phyloP scores from a whole-genome alignment of 2,797 vertebrate species.

The Sebastolobus altivelis region DNA sequence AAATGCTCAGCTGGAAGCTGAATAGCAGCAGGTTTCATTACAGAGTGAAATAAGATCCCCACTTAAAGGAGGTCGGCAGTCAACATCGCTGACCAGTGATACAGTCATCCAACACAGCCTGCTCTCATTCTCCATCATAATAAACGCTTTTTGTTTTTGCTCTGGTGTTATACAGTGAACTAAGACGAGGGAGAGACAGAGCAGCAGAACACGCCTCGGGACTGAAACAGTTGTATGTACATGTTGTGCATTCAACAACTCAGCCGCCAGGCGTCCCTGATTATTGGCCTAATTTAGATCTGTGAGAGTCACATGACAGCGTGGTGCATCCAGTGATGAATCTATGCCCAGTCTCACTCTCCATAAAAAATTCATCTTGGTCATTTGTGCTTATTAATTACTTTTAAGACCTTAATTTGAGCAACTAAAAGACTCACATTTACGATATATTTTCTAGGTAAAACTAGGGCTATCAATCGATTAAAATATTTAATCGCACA shows the following conservation, averaged over 20 bases:
- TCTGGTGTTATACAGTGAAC: neutral
- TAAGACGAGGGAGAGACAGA: neutral
- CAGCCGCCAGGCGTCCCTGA: slow-evolving; percentile 72
- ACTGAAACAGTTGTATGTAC: slow-evolving; percentile 49
- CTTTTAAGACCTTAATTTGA: neutral
- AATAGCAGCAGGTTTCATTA: slow-evolving; percentile 17
- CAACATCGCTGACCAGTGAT: slow-evolving; percentile 6
- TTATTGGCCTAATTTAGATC: slow-evolving; percentile 78
- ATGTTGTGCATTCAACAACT: slow-evolving; percentile 66
- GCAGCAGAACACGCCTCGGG: slow-evolving; percentile 51
- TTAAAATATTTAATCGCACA: too few relatives aligned
- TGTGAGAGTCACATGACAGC: slow-evolving; percentile 61
- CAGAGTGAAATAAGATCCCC: slow-evolving; percentile 19
- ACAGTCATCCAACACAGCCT: neutral
- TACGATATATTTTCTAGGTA: too few relatives aligned
- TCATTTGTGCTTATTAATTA: neutral
- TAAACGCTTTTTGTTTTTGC: neutral
- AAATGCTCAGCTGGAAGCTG: neutral
- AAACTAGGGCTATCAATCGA: neutral
- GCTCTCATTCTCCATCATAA: neutral
- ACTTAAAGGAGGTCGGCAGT: neutral
- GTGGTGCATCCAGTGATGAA: slow-evolving; percentile 51
- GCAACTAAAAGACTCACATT: neutral
- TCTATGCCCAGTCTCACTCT: slow-evolving; percentile 46
- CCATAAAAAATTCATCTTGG: neutral